These are phyloP conservation scores for Synergus japonicus DNA, from an alignment of 2,888 invertebrate species.

Conservation along the genomic window DNA sequence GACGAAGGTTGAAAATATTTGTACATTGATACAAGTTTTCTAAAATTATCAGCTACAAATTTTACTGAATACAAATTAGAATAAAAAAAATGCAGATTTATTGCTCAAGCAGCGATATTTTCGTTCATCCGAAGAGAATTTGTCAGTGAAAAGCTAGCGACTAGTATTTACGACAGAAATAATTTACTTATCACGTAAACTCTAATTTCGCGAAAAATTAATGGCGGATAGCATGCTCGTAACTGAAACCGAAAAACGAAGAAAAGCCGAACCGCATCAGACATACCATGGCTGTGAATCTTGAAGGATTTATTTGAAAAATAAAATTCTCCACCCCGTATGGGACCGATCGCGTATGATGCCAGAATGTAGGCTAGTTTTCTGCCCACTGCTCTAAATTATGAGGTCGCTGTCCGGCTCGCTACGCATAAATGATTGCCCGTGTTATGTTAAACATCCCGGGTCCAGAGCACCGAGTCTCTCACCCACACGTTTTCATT, in stretches of 20 bases:
- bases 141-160: not conserved
- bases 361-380: conserved; percentile 65
- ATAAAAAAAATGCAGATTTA: not conserved
- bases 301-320: conserved; percentile 22
- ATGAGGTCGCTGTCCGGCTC: conserved; percentile 74
- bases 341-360: conserved; percentile 50
- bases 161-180: conserved; percentile 19
- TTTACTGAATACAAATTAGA: too few species aligned
- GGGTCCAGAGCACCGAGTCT: conserved; percentile 59
- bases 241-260: conserved; percentile 44
- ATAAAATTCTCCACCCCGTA: conserved; percentile 25
- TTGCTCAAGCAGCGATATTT: not conserved
- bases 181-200: conserved; percentile 33
- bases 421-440: conserved; percentile 76
- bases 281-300: conserved; percentile 3
- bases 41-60: too few species aligned
- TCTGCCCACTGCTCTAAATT: conserved; percentile 73
- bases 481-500: conserved; percentile 70
- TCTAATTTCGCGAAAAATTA: conserved; percentile 42
- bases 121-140: not conserved
- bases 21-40: too few species aligned
- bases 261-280: conserved; percentile 45
- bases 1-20: too few species aligned
- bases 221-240: conserved; percentile 41
- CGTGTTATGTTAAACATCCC: conserved; percentile 77